These are phyloP conservation scores for Gnathonemus echidnorhynchus DNA, from an alignment of 2,113 vertebrate species.

Conservation along the genomic window DNA sequence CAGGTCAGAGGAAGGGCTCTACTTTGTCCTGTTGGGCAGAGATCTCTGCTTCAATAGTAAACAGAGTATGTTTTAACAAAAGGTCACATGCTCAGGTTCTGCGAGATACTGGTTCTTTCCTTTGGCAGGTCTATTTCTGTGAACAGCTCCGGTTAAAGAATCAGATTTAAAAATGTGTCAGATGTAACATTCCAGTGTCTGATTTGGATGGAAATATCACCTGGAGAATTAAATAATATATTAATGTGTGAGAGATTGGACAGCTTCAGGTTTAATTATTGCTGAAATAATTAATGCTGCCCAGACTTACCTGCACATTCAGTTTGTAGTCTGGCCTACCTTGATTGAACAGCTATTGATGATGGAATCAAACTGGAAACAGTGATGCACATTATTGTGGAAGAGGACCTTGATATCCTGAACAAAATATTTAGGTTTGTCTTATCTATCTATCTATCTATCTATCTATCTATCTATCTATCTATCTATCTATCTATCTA, in stretches of 20 bases:
- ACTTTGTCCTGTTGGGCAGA: neutral
- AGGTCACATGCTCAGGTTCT: neutral
- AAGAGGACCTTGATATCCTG: too few relatives aligned
- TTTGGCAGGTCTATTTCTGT: too few relatives aligned
- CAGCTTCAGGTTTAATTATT: neutral
- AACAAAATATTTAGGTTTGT: too few relatives aligned
- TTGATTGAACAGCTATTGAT: neutral
- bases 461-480: neutral
- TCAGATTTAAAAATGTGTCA: neutral
- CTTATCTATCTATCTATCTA: too few relatives aligned
- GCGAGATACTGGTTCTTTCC: neutral
- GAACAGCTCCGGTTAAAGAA: neutral
- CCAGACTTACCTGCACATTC: neutral
- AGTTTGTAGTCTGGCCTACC: neutral
- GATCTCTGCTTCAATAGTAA: neutral
- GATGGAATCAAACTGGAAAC: neutral
- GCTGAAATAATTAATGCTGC: neutral
- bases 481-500: too few relatives aligned
- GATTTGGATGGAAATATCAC: neutral
- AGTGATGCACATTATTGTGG: neutral
- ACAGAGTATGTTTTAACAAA: neutral
- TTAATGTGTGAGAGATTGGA: neutral
- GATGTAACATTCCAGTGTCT: neutral
- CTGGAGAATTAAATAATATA: neutral
- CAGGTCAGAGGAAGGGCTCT: neutral